Conservation (phyloP, 1,140 invertebrate species). For the Philopotamus ludificatus region DNA sequence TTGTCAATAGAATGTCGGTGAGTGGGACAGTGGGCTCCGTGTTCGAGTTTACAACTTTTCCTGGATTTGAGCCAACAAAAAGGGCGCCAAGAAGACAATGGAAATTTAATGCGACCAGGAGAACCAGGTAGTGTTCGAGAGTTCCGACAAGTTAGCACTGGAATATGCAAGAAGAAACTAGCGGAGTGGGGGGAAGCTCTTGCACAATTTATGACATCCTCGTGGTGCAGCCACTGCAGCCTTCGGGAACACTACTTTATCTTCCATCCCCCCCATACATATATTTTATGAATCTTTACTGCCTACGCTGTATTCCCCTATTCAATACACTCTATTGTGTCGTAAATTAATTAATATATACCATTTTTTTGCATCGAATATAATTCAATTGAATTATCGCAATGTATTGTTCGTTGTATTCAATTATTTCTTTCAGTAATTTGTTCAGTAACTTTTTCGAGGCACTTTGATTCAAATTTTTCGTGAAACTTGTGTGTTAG, state of each 20-base stretch:
- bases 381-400: constrained; percentile 2
- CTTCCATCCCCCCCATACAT: background rate
- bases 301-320: background rate
- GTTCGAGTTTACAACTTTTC: background rate
- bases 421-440: constrained; percentile 21
- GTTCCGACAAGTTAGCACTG: background rate
- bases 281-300: background rate
- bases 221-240: background rate
- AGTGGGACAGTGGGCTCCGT: background rate
- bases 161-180: background rate
- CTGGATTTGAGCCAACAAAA: constrained; percentile 1
- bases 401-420: constrained; percentile 16
- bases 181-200: no score
- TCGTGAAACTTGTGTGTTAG: constrained; percentile 29
- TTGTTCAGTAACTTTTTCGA: constrained; percentile 14
- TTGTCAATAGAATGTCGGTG: background rate
- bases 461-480: constrained; percentile 30
- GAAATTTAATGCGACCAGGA: constrained; percentile 7
- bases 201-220: background rate
- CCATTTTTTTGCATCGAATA: background rate
- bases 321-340: no score
- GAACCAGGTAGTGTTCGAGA: background rate
- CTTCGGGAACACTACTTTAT: background rate
- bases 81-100: background rate
- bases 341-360: no score